Conservation (phyloP, 2,113 vertebrate genomes). For the Oreochromis aureus region DNA sequence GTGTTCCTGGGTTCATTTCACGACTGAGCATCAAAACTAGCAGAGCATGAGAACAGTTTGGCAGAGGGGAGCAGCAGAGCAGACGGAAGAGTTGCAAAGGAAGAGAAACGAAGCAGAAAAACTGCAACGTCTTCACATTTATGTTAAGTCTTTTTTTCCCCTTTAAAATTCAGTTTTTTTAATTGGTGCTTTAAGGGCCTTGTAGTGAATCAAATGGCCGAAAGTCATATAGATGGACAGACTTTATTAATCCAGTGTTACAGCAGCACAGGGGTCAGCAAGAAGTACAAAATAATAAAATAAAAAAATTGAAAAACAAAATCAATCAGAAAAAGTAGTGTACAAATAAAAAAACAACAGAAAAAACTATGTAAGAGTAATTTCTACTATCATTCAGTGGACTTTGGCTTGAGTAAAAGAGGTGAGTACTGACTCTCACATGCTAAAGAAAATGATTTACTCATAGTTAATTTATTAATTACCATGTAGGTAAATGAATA, state of each 20-base stretch:
- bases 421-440: background rate
- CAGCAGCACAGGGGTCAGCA: background rate
- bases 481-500: background rate
- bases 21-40: conserved; percentile 58
- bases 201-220: background rate
- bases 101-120: background rate
- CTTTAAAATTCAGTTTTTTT: background rate
- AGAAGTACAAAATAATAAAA: background rate
- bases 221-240: background rate
- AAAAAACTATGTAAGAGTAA: background rate
- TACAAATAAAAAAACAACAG: background rate
- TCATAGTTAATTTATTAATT: background rate
- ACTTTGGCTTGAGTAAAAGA: background rate
- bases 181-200: background rate
- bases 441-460: background rate
- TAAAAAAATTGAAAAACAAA: background rate
- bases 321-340: background rate
- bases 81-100: background rate
- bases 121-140: background rate
- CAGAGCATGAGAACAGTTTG: background rate
- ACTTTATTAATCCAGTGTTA: background rate
- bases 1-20: conserved; percentile 56
- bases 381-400: background rate
- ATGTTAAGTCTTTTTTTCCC: background rate
- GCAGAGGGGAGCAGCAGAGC: background rate